These are phyloP conservation scores for Cephus pulcher DNA, from an alignment of 2,888 invertebrate species.

Conservation along the genomic window DNA sequence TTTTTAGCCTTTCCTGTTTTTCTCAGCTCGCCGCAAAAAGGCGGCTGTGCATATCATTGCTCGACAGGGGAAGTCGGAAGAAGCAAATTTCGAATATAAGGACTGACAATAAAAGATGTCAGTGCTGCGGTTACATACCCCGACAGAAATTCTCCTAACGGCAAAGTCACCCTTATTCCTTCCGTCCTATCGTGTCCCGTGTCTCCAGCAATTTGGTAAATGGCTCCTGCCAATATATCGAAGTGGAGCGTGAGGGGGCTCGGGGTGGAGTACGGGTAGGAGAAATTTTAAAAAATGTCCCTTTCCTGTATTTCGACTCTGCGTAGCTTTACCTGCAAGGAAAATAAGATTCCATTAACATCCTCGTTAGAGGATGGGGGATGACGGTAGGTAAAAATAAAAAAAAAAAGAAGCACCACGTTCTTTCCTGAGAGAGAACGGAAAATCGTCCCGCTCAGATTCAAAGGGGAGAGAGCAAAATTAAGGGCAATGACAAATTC, in stretches of 20 bases:
- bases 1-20: slow-evolving; percentile 3
- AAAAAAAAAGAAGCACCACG: slow-evolving; percentile 6
- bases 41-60: slow-evolving; percentile 31
- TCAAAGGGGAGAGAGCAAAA: slow-evolving; percentile 34
- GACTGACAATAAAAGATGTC: slow-evolving; percentile 32
- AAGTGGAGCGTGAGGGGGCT: slow-evolving; percentile 8
- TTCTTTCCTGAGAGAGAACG: neutral
- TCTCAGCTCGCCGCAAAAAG: slow-evolving; percentile 9
- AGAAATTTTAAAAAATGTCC: neutral
- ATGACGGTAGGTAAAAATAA: neutral
- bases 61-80: slow-evolving; percentile 27
- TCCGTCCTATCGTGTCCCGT: neutral
- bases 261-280: neutral
- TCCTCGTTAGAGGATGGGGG: slow-evolving; percentile 21
- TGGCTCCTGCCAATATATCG: slow-evolving; percentile 41
- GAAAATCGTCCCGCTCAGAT: neutral
- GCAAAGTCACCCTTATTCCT: slow-evolving; percentile 14
- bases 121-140: slow-evolving; percentile 15
- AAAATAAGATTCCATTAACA: neutral
- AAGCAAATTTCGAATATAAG: slow-evolving; percentile 28
- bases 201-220: slow-evolving; percentile 43
- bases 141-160: neutral
- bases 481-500: slow-evolving; percentile 65
- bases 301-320: neutral
- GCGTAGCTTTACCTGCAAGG: neutral